Base-by-base conservation (phyloP, 2,888 invertebrate genomes). In the Sinopyrophorus schimmeli region DNA sequence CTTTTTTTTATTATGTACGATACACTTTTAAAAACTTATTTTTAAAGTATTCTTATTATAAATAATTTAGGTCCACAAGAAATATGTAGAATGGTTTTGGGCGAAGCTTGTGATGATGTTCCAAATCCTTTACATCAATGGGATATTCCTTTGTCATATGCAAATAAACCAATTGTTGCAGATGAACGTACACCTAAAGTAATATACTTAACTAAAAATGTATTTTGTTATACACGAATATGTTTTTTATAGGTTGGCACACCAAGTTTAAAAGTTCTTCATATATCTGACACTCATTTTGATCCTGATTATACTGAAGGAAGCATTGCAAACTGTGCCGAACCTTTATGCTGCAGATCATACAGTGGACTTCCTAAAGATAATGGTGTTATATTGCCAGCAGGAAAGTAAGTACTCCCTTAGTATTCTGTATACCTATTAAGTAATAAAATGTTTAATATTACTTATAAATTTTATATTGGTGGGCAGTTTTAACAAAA, bases 221-320 rank as follows among this genome's bases (percentile, higher is more conserved):
- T 37, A 7, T 10, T 6, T 16, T 23, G 9, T 7, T 37, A 17
- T 9, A 21, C 32, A 34, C 26, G 17, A 23, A 18, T 6, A 9
- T 24, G 3, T 7, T 24, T 24, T 5, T 38, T 41, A 23, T 17
- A 46, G 46, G 9, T 26, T 11, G 37, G 26, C 20, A 54, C 34
- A 17, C 46, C 41, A 3, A 24, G 84, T 17, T 88, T 92, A 70
- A 92, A 94, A 76, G 91, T 97, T n/a, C 78, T 98, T 5, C 97
- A 98, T 66, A 80, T 98, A 58, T 92, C 95, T 1, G 98, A 98
- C 70, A 92, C 96, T 0, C 98, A 98, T 73, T 89, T 88, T 64
- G 97, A 98, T 75, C 91, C 92, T 0, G 87, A 90, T 62, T 98
- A 98, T 68, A 82, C 83, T 28, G 88, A 87, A 76, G 92, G 88